These are phyloP conservation scores for Hypercompe scribonia DNA, from an alignment of 2,888 invertebrate species.

Conservation along the genomic window DNA sequence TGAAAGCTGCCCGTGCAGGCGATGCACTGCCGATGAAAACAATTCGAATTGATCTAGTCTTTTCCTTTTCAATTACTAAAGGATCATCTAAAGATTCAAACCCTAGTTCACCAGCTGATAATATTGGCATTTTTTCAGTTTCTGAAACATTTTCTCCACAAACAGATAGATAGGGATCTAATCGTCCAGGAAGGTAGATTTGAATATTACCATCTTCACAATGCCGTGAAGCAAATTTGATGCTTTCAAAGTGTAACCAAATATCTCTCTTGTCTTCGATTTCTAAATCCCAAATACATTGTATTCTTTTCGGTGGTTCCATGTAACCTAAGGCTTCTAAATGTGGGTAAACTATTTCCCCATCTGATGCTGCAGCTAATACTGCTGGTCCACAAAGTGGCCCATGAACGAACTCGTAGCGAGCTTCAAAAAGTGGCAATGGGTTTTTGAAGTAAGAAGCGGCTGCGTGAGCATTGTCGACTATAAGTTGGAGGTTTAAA, in stretches of 20 bases:
- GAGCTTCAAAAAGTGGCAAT: slow-evolving; percentile 93
- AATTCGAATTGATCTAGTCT: slow-evolving; percentile 89
- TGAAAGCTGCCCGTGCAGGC: slow-evolving; percentile 94
- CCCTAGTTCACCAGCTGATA: slow-evolving; percentile 92
- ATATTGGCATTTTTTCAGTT: slow-evolving; percentile 92
- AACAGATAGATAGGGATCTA: slow-evolving; percentile 92
- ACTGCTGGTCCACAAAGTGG: slow-evolving; percentile 95
- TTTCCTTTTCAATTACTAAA: slow-evolving; percentile 86
- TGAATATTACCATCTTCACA: slow-evolving; percentile 96
- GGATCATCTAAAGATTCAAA: slow-evolving; percentile 86
- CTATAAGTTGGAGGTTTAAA: slow-evolving; percentile 92
- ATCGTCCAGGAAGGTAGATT: slow-evolving; percentile 90
- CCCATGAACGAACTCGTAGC: slow-evolving; percentile 95
- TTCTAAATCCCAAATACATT: slow-evolving; percentile 93
- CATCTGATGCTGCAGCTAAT: slow-evolving; percentile 92
- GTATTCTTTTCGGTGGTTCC: slow-evolving; percentile 89
- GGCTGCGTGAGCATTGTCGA: slow-evolving; percentile 94
- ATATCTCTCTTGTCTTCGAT: slow-evolving; percentile 94
- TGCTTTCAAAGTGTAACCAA: slow-evolving; percentile 95
- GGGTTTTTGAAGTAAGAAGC: slow-evolving; percentile 95
- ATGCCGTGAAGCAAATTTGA: slow-evolving; percentile 93
- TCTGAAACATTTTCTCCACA: slow-evolving; percentile 95
- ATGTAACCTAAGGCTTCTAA: slow-evolving; percentile 92
- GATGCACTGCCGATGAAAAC: slow-evolving; percentile 92
- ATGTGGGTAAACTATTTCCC: slow-evolving; percentile 95